phyloP scores from a whole-genome alignment of 2,888 invertebrate species.

The Torymus aiolomorphi region DNA sequence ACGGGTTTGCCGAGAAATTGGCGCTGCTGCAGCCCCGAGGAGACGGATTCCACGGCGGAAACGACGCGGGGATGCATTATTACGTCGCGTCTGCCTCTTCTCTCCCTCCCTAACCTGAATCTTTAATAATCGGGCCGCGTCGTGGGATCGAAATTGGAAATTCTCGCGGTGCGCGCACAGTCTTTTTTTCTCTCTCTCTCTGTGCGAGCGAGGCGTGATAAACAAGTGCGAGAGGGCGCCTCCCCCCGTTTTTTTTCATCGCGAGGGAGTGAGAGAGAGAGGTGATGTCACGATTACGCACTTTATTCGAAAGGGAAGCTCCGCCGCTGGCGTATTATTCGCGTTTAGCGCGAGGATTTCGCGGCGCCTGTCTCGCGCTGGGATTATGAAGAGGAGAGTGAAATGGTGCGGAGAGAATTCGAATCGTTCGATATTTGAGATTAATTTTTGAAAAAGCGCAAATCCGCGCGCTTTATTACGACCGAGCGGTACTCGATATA shows the following conservation, averaged over 20 bases:
- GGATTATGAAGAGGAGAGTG: too few species aligned
- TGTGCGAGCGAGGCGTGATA: slow-evolving; percentile 28
- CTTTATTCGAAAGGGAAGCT: slow-evolving; percentile 36
- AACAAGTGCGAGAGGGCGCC: slow-evolving; percentile 51
- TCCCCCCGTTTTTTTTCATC: slow-evolving; percentile 20
- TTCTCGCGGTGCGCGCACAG: slow-evolving; percentile 52
- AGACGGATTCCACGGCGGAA: slow-evolving; percentile 35
- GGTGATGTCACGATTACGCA: slow-evolving; percentile 44
- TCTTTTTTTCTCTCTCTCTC: slow-evolving; percentile 35
- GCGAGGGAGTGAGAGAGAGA: neutral
- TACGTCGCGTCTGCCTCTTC: slow-evolving; percentile 56
- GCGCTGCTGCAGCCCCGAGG: slow-evolving; percentile 24
- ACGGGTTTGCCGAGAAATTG: slow-evolving; percentile 57
- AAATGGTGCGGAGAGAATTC: too few species aligned
- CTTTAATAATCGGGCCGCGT: slow-evolving; percentile 66
- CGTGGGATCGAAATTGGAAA: slow-evolving; percentile 61
- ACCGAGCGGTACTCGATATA: too few species aligned
- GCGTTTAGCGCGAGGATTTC: slow-evolving; percentile 11
- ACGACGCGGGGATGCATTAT: slow-evolving; percentile 62
- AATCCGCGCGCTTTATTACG: too few species aligned
- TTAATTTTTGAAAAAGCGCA: too few species aligned
- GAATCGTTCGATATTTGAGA: too few species aligned
- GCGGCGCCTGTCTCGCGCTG: too few species aligned
- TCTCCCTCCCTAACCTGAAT: slow-evolving; percentile 61
- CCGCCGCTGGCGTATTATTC: slow-evolving; percentile 1